Conservation (phyloP, 2,113 vertebrate species). For the Tychaedon coryphoeus region DNA sequence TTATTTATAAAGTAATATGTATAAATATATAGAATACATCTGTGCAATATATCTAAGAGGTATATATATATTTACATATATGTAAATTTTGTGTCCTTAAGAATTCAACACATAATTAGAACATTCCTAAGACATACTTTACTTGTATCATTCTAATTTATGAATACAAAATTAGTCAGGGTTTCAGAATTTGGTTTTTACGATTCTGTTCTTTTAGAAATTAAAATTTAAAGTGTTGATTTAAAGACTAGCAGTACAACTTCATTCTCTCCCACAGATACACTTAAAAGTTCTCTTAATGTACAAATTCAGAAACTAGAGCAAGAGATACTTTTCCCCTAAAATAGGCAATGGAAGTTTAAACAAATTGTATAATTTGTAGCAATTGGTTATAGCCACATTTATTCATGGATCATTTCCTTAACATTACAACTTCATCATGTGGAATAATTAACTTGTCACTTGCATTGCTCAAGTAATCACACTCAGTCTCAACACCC, state of each 20-base stretch:
- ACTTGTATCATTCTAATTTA: neutral
- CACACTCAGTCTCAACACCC: neutral
- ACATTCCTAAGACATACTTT: neutral
- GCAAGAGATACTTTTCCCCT: neutral
- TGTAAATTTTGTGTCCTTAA: neutral
- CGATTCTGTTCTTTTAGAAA: neutral
- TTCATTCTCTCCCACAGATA: neutral
- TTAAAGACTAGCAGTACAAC: neutral
- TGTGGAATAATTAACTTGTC: neutral
- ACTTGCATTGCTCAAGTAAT: neutral
- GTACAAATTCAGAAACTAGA: neutral
- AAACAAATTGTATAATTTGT: neutral
- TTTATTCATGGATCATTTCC: neutral
- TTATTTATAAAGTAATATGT: neutral
- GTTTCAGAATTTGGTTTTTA: neutral
- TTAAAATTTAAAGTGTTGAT: neutral
- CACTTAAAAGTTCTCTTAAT: neutral
- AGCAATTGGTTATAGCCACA: neutral
- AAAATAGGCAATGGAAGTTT: neutral
- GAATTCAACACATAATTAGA: neutral
- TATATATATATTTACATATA: neutral
- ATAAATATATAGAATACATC: neutral
- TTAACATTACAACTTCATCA: neutral
- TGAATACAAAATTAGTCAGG: neutral
- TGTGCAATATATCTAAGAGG: neutral